Conservation (phyloP, 2,113 vertebrate species). For the Dipodomys merriami region DNA sequence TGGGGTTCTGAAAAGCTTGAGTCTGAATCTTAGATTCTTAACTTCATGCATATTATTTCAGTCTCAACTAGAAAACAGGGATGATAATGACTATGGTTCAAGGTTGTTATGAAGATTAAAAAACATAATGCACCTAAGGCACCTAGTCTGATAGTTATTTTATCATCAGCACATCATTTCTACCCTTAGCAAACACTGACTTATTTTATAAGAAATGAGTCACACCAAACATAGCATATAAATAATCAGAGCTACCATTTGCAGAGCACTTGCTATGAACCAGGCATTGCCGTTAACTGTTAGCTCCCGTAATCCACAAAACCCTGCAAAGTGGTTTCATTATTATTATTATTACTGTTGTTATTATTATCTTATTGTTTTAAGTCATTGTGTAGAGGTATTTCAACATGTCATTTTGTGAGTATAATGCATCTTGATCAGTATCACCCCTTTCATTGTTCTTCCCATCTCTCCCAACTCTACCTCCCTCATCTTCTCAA, state of each 20-base stretch:
- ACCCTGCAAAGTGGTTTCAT: background rate
- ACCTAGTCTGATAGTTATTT: background rate
- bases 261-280: background rate
- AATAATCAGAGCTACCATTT: background rate
- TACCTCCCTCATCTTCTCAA: too few species aligned
- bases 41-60: background rate
- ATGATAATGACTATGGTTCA: background rate
- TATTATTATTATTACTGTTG: too few species aligned
- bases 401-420: too few species aligned
- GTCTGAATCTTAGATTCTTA: background rate
- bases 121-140: background rate
- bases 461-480: too few species aligned
- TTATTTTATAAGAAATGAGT: constrained; percentile 18
- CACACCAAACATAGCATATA: background rate
- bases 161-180: background rate
- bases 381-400: too few species aligned
- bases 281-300: background rate
- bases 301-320: background rate
- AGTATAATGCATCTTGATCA: too few species aligned
- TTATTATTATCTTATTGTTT: too few species aligned
- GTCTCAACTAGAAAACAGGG: background rate
- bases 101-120: background rate
- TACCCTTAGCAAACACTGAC: background rate
- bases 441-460: too few species aligned
- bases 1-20: background rate